phyloP scores from a whole-genome alignment of 2,888 invertebrate species.

The Lumbricus terrestris region DNA sequence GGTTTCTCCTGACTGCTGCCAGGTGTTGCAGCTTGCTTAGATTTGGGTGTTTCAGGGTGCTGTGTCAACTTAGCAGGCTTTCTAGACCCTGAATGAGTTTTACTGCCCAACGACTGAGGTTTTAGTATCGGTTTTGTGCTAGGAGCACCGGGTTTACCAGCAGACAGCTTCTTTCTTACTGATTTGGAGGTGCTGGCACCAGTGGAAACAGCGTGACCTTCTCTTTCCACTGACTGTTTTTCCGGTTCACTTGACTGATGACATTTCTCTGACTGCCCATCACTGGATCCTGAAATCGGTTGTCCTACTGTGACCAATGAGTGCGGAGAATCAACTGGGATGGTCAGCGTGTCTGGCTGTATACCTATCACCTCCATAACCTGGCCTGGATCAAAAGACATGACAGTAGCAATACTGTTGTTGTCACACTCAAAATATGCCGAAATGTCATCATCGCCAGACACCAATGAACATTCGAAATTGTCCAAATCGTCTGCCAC shows the following conservation, averaged over 20 bases:
- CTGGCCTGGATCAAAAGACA: not conserved
- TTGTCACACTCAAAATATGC: not conserved
- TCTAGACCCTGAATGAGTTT: not conserved
- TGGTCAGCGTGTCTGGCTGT: not conserved
- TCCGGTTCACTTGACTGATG: not conserved
- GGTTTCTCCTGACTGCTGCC: not conserved
- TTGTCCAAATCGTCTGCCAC: not conserved
- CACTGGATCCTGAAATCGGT: not conserved
- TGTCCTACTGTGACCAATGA: too few species aligned
- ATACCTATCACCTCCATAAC: not conserved
- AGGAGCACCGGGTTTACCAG: not conserved
- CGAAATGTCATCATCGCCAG: constrained; percentile 3
- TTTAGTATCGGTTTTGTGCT: not conserved
- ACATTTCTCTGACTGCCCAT: not conserved
- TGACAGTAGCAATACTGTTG: not conserved
- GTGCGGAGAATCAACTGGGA: not conserved
- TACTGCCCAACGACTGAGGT: not conserved
- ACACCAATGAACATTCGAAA: not conserved
- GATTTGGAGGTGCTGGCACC: not conserved
- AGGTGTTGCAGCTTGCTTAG: not conserved
- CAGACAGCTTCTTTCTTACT: not conserved
- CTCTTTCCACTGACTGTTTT: not conserved
- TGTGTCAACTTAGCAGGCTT: not conserved
- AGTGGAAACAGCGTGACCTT: not conserved
- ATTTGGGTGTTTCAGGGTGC: not conserved